Evolutionary conservation across 2,113 vertebrate genomes (phyloP).

Genomic region (Gymnogyps californianus): DNA sequence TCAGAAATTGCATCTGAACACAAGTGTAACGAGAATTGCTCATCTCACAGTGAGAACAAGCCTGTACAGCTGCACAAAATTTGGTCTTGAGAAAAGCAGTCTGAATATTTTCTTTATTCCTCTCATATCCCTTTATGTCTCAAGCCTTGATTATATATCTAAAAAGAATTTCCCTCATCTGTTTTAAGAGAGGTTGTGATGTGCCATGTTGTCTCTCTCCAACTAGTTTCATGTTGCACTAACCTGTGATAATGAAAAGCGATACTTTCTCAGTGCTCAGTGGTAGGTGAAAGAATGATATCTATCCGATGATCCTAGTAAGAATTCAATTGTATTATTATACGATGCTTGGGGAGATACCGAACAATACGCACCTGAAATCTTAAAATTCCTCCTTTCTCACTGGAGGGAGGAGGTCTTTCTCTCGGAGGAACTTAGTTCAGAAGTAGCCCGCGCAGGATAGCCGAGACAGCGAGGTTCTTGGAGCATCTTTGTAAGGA

Average conservation of each 20-base stretch:
- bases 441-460: background rate
- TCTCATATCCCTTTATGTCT: background rate
- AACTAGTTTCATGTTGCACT: background rate
- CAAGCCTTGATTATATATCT: background rate
- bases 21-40: background rate
- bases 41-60: background rate
- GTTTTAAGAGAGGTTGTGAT: background rate
- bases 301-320: background rate
- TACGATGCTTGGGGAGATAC: background rate
- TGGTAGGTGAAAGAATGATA: background rate
- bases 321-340: background rate
- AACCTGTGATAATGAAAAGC: background rate
- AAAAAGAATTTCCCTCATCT: background rate
- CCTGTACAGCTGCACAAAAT: background rate
- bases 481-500: background rate
- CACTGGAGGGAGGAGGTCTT: background rate
- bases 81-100: conserved; percentile 6
- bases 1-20: conserved; percentile 2
- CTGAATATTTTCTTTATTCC: conserved; percentile 30
- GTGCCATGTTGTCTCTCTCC: background rate
- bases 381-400: background rate
- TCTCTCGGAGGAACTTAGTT: background rate
- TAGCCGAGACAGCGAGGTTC: accelerated
- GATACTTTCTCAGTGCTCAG: background rate
- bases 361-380: background rate